These are phyloP conservation scores for Serinus canaria DNA, from an alignment of 2,113 vertebrate species.

Conservation along the genomic window DNA sequence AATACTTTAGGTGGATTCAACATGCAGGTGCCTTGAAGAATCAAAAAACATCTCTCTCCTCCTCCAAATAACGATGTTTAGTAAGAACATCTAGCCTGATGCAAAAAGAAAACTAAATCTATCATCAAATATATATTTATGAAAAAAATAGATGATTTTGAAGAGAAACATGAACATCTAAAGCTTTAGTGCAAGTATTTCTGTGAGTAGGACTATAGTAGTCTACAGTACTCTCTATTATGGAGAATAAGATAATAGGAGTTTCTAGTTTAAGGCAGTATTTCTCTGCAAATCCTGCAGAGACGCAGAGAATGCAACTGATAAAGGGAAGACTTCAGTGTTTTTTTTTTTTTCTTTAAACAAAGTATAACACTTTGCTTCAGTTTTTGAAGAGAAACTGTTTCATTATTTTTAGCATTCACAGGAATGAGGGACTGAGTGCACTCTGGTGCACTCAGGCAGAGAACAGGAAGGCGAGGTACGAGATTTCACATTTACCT, in stretches of 20 bases:
- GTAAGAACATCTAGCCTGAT: background rate
- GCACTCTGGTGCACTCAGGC: background rate
- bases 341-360: background rate
- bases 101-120: background rate
- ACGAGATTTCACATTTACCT: background rate
- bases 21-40: rapidly evolving
- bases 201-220: background rate
- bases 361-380: background rate
- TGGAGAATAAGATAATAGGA: background rate
- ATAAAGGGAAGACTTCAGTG: background rate
- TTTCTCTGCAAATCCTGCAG: background rate
- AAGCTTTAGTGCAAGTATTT: background rate
- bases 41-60: background rate
- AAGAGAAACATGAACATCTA: background rate
- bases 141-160: background rate
- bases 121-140: background rate
- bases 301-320: background rate
- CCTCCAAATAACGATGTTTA: background rate
- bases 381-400: background rate
- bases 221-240: background rate
- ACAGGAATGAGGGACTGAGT: background rate
- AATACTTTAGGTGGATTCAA: background rate
- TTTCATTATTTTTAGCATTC: background rate
- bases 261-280: background rate
- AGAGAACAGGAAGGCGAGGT: background rate